Evolutionary conservation across 1,140 invertebrate species (phyloP).

Genomic region (Drosophila saltans): DNA sequence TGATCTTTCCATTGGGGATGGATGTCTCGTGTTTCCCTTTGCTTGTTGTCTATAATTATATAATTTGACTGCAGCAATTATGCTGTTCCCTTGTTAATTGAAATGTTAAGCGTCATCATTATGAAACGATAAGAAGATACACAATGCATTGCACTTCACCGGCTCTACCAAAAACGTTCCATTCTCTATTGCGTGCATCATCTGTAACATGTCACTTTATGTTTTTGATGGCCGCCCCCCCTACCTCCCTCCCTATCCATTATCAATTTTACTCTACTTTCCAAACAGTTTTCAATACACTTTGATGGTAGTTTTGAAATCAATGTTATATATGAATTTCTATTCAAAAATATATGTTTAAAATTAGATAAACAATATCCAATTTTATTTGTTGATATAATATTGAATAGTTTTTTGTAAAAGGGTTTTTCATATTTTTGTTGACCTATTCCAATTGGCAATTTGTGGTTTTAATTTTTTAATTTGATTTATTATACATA

Average conservation of each 20-base stretch:
- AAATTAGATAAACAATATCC: too few relatives aligned
- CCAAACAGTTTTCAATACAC: too few relatives aligned
- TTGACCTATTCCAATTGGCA: neutral
- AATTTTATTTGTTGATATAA: too few relatives aligned
- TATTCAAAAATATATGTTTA: too few relatives aligned
- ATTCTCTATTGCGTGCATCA: neutral
- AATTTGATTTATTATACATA: constrained; percentile 4
- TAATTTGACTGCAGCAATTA: constrained; percentile 80
- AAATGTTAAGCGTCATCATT: constrained; percentile 80
- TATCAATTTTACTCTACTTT: too few relatives aligned
- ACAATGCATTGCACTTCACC: constrained; percentile 5
- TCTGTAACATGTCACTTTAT: neutral
- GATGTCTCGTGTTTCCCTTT: constrained; percentile 1
- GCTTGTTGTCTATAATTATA: constrained; percentile 76
- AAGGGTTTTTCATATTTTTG: too few relatives aligned
- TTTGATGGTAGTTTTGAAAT: too few relatives aligned
- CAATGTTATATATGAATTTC: too few relatives aligned
- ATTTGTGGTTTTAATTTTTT: constrained; percentile 1
- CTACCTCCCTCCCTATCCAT: too few relatives aligned
- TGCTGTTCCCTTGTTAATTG: constrained; percentile 76
- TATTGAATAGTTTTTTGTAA: too few relatives aligned
- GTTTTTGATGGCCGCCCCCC: neutral
- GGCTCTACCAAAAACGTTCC: constrained; percentile 7
- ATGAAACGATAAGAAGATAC: constrained; percentile 63
- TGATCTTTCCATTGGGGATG: neutral